Percentiles rank a stretch among this genome's conserved stretches.
Conservation (phyloP, 2,113 vertebrate species). For the Panthera leo region DNA sequence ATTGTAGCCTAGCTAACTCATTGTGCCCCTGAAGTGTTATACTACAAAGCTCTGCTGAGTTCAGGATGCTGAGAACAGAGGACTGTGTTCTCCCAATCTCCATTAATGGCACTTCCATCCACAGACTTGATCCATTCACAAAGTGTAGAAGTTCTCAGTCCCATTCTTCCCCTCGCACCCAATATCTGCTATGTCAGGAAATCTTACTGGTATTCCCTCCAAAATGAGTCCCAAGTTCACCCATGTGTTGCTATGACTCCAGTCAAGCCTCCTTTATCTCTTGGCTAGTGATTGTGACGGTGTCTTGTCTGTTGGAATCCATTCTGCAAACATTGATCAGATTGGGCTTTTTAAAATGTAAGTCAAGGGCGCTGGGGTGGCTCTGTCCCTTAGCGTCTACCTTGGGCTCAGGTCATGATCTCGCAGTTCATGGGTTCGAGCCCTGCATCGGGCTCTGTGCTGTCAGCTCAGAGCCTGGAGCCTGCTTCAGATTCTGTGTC, state of each 20-base stretch:
- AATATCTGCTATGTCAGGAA: background rate
- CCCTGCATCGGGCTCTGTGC: no score
- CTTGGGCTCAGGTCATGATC: no score
- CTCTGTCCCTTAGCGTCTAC: no score
- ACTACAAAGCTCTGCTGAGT: background rate
- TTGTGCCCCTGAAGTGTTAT: background rate
- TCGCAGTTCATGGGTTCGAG: no score
- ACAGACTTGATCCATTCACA: background rate
- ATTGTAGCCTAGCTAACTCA: background rate
- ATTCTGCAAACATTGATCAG: background rate
- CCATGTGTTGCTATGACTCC: fast-evolving
- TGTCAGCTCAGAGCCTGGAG: no score
- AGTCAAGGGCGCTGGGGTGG: background rate
- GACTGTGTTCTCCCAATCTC: background rate
- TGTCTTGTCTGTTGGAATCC: background rate
- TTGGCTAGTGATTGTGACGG: background rate
- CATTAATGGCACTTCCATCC: background rate
- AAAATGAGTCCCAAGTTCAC: background rate
- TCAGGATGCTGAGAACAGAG: background rate
- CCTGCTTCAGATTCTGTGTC: no score
- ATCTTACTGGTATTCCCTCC: background rate
- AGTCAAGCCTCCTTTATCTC: background rate
- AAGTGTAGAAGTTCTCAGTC: background rate
- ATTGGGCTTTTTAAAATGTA: background rate
- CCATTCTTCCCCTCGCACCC: background rate